phyloP scores from a whole-genome alignment of 2,113 vertebrate species.

The Thoracochromis brauschi region DNA sequence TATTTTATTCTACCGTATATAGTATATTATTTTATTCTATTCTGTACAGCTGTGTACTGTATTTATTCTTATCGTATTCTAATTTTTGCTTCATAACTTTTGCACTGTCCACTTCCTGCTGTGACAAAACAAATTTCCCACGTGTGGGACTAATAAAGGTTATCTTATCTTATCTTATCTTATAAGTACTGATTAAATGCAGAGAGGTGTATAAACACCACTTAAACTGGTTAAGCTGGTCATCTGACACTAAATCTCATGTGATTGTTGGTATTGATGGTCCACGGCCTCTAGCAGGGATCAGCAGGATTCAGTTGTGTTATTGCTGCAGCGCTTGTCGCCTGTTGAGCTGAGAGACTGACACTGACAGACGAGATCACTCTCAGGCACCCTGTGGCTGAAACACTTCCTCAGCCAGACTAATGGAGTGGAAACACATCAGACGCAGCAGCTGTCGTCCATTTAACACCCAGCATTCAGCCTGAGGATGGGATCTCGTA shows the following conservation, averaged over 20 bases:
- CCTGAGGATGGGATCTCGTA: neutral
- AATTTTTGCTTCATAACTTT: too few relatives aligned
- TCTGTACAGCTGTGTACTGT: too few relatives aligned
- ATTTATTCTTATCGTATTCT: too few relatives aligned
- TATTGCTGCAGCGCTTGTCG: neutral
- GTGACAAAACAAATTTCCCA: too few relatives aligned
- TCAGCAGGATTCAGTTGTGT: neutral
- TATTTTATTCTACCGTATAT: too few relatives aligned
- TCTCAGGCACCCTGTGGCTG: neutral
- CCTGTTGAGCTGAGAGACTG: neutral
- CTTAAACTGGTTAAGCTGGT: neutral
- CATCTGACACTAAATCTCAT: neutral
- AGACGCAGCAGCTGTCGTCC: neutral
- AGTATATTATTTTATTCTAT: too few relatives aligned
- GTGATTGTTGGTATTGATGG: neutral
- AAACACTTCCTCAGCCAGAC: neutral
- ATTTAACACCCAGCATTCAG: conserved; percentile 7
- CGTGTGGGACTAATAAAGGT: too few relatives aligned
- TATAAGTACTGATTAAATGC: neutral
- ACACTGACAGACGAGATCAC: conserved; percentile 3
- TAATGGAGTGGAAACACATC: conserved; percentile 22
- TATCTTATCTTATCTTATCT: too few relatives aligned
- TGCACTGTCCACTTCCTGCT: too few relatives aligned
- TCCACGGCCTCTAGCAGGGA: neutral
- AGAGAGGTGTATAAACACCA: neutral